A percentile compares a stretch with the other conserved stretches of the same genome.
These are phyloP conservation scores for Leucoraja erinaceus DNA, from an alignment of 2,113 vertebrate species.

Conservation along the genomic window DNA sequence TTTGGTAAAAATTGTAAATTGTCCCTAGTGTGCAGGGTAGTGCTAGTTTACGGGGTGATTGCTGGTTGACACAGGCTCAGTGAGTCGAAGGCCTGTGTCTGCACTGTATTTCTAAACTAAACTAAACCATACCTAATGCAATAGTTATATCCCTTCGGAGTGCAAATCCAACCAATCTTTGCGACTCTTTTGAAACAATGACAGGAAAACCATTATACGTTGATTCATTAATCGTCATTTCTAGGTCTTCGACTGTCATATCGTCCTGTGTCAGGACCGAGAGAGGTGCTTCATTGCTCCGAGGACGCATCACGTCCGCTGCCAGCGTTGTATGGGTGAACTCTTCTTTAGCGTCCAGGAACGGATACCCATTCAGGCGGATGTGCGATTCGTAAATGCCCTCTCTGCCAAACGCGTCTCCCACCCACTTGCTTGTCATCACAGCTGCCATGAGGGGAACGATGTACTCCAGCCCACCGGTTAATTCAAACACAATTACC, in stretches of 20 bases:
- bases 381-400: constrained; percentile 98
- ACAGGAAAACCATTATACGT: constrained; percentile 97
- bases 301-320: constrained; percentile 90
- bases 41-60: too few relatives aligned
- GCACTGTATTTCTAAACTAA: too few relatives aligned
- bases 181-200: constrained; percentile 95
- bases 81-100: too few relatives aligned
- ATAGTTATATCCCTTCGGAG: constrained; percentile 95
- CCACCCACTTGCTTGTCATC: constrained; percentile 99
- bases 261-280: constrained; percentile 94
- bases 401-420: constrained; percentile 92
- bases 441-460: constrained; percentile 97
- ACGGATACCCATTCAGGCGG: constrained; percentile 94
- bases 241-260: constrained; percentile 90
- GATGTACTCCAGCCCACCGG: constrained; percentile 93
- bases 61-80: too few relatives aligned
- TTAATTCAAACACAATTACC: constrained; percentile 96
- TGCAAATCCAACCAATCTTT: constrained; percentile 92
- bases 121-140: constrained; percentile 71
- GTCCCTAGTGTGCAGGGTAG: too few relatives aligned
- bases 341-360: constrained; percentile 96
- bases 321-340: constrained; percentile 94
- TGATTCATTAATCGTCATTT: constrained; percentile 83
- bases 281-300: constrained; percentile 76
- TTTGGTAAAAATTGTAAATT: too few relatives aligned